Percentiles rank a stretch among this genome's conserved stretches.
Conservation (phyloP, 2,797 vertebrate genomes). For the Galagoides demidoff region DNA sequence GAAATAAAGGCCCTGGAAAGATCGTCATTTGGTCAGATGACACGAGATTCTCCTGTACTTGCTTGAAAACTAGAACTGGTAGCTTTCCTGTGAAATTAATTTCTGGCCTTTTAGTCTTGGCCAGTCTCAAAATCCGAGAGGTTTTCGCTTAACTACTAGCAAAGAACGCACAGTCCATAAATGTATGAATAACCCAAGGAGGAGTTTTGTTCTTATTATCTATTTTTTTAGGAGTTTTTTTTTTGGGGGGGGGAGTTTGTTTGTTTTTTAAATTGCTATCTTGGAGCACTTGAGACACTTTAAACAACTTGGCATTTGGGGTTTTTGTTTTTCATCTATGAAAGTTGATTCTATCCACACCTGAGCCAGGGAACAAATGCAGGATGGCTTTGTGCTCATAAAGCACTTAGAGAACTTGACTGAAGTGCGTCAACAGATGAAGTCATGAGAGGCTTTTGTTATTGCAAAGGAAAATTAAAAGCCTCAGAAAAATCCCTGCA, state of each 20-base stretch:
- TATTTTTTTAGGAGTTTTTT: not conserved
- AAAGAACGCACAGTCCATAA: not conserved
- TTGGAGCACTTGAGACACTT: not conserved
- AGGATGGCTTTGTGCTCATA: not conserved
- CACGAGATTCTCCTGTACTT: not conserved
- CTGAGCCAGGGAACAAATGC: not conserved
- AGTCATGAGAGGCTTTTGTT: not conserved
- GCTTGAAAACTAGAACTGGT: not conserved
- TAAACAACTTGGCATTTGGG: not conserved
- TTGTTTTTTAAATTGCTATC: not conserved
- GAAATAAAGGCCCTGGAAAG: not conserved
- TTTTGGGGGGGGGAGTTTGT: not conserved
- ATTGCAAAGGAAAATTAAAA: slow-evolving; percentile 41
- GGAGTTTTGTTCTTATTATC: not conserved
- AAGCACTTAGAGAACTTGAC: slow-evolving; percentile 37
- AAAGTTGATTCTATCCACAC: not conserved
- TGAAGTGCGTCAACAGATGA: not conserved
- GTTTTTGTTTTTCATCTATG: not conserved
- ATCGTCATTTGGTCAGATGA: not conserved
- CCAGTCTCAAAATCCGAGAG: not conserved
- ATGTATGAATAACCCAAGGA: not conserved
- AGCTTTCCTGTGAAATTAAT: not conserved
- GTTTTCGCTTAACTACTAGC: not conserved
- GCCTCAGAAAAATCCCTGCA: not conserved
- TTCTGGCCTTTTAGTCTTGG: not conserved